Evolutionary conservation across 2,797 vertebrate genomes (phyloP).

Genomic region (Pipistrellus pipistrellus): DNA sequence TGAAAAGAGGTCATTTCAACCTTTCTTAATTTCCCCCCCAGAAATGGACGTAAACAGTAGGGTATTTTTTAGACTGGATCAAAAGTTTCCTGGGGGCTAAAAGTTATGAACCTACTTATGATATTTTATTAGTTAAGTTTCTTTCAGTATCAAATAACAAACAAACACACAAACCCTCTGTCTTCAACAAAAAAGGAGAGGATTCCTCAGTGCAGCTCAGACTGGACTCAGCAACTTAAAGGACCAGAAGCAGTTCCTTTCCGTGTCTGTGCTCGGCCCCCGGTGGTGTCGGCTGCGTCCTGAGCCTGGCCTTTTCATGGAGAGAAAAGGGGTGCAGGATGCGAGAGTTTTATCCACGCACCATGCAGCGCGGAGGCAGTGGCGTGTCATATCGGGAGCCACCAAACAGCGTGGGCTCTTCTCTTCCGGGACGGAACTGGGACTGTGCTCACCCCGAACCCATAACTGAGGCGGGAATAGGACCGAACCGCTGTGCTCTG

Average conservation of each 20-base stretch:
- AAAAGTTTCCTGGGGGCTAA: background rate
- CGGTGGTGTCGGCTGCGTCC: background rate
- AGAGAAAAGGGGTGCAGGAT: background rate
- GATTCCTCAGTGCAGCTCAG: background rate
- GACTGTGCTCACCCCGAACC: background rate
- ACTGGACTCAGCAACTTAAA: background rate
- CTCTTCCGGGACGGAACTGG: background rate
- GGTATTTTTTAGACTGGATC: background rate
- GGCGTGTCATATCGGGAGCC: background rate
- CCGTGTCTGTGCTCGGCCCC: background rate
- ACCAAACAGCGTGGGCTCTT: background rate
- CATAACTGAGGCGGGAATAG: background rate
- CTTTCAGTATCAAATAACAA: slow-evolving; percentile 23
- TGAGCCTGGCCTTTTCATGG: background rate
- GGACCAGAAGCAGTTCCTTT: slow-evolving; percentile 33
- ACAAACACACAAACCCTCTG: background rate
- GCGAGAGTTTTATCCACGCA: background rate
- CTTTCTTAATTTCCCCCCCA: background rate
- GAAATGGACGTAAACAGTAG: background rate
- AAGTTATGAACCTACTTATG: background rate
- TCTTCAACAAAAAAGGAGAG: background rate
- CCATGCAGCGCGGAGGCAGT: background rate
- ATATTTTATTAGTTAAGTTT: background rate
- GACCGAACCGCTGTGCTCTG: background rate
- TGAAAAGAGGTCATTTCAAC: background rate